Conservation (phyloP, 37 sponge, comb jelly and placozoan genomes). For the Tethya wilhelma region DNA sequence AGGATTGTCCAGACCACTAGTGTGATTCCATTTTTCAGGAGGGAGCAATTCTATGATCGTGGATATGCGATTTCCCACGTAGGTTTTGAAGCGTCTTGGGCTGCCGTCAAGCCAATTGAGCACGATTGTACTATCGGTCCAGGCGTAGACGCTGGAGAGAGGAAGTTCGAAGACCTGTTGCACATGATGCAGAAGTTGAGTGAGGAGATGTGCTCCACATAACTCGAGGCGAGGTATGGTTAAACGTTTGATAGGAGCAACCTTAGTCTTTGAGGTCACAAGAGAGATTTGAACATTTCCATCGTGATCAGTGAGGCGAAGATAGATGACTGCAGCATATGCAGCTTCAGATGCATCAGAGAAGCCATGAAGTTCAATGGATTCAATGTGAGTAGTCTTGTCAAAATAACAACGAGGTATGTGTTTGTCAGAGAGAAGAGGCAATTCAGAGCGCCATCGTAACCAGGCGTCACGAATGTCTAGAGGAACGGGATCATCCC, state of each 20-base stretch:
- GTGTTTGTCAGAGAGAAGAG: too few species aligned
- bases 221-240: too few species aligned
- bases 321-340: slow-evolving; percentile 15
- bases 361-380: neutral
- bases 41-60: neutral
- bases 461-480: neutral
- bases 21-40: slow-evolving; percentile 17
- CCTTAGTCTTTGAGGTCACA: slow-evolving; percentile 7
- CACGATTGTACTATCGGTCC: too few species aligned
- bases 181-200: neutral
- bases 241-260: too few species aligned
- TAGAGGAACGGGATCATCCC: neutral
- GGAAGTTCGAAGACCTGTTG: neutral
- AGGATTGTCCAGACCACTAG: too few species aligned
- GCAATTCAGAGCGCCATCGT: too few species aligned
- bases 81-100: too few species aligned
- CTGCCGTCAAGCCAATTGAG: too few species aligned
- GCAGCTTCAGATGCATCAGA: too few species aligned
- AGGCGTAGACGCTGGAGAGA: neutral
- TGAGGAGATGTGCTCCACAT: slow-evolving; percentile 10
- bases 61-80: too few species aligned
- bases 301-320: neutral
- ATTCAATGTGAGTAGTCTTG: neutral
- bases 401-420: slow-evolving; percentile 11
- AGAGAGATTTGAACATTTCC: slow-evolving; percentile 6